Evolutionary conservation across 2,113 vertebrate genomes (phyloP), one percentile per base, ranked within the genome.

Genomic region (Mesoclemmys tuberculata): DNA sequence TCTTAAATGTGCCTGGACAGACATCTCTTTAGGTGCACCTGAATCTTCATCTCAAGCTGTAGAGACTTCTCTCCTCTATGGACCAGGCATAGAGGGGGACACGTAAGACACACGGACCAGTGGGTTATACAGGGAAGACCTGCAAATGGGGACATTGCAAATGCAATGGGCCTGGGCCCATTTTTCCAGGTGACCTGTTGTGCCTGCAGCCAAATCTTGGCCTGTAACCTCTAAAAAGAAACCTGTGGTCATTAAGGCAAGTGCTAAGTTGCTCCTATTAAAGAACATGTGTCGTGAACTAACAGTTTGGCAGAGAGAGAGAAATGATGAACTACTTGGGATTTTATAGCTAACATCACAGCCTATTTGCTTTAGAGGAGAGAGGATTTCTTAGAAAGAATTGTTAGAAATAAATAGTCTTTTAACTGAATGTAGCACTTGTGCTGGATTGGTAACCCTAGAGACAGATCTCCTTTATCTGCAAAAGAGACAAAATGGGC

Each of bases 401-500:
- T n/a, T 86, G 85, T 16, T 48, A 4, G 1, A 58, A 54, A 64
- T 0, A 0, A 48, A 46, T 41, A 8, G 81, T 24, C 38, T n/a
- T 75, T 75, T 75, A 44, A 41, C 9, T 24, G 38, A 2, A 38
- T 4, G 1, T 8, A 22, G 55, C 0, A 0, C 55, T 78, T n/a
- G 5, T 44, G 22, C 38, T 26, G 74, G 22, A 82, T 58, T n/a
- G 27, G 55, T 1, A 0, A 12, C 19, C 56, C 10, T 27, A 0
- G 8, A 16, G 48, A 81, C 78, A 0, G 82, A n/a, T 12, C 35
- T 51, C 24, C 4, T 6, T 16, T 22, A 79, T 27, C 49, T 75
- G 56, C 7, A 87, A 18, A 5, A 49, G 19, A n/a, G 1, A 3
- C 24, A 0, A 0, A 54, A 74, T 12, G 38, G n/a, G 11, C 68